Evolutionary conservation across 2,113 vertebrate species (phyloP), one percentile per base, ranked within the genome.

Genomic region (Lepisosteus osseus): DNA sequence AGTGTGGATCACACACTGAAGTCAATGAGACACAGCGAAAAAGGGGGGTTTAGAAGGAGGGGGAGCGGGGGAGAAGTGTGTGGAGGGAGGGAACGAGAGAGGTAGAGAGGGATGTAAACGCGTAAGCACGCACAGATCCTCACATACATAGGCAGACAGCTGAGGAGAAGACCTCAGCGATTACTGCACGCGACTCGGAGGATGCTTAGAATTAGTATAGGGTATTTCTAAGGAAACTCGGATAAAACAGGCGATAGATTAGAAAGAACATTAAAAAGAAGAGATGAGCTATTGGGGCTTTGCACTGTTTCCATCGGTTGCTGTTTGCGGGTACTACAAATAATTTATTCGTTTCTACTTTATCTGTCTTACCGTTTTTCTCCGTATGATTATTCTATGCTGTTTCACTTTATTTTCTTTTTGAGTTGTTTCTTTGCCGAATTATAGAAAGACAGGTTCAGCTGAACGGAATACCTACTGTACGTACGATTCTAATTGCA

Each of bases 1-100:
- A 74, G 75, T 77, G 81, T 81, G 79, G 79, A 76, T 86, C 84
- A 86, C 73, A 65, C 73, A 72, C 51, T 61, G 73, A 68, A 78
- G 56, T 79, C 77, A 73, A 79, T 75, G 72, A 81, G 80, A 77
- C 73, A 73, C 67, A 55, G 68, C 54, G 62, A 68, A 54, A 61
- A 41, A 65, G 40, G 56, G 64, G 64, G 71, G 57, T 55, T 11
- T 45, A 3, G 43, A 68, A 63, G 15, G 59, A 17, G 55, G 42
- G 41, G 44, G 57, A 65, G 54, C 54, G 66, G 15, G 14, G 11
- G 59, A 47, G 47, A 51, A 51, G 47, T 51, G 47, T 51, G 47
- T 5, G 1, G 61, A 61, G 2, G 3, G 67, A 3, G 51, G 51
- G 54, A 57, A 17, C 1, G 65, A 54, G 65, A 17, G 3, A 51